Evolutionary conservation across 2,113 vertebrate genomes (phyloP), one percentile per base, ranked within the genome.

Genomic region (Lathamus discolor): DNA sequence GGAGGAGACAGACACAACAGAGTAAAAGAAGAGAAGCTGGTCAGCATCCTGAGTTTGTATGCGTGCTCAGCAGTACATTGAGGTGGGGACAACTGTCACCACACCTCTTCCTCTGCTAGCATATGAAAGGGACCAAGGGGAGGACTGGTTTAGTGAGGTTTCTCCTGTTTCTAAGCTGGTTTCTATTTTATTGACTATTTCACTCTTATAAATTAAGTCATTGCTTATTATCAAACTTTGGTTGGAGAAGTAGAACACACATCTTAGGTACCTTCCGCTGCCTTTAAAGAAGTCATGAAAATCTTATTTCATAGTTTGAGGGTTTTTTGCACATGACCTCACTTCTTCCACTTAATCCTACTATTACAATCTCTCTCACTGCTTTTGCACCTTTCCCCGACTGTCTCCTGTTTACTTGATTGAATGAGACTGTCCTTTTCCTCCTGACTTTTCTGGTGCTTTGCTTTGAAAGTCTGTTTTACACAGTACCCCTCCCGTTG

Each of bases 401-500:
- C 29, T 29, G 35, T 83, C 79, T 94, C 28, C 54, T 70, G 24
- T 80, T 83, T 43, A 49, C 67, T 69, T 35, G 25, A 35, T 49
- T 73, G 31, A 92, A 83, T 62, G 82, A 67, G 52, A 88, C 59
- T 52, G 67, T 16, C 67, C 91, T 87, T 92, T 82, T 80, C 68
- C 81, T 79, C 69, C 31, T 52, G 20, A 64, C 24, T 84, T 95
- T 89, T 82, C 83, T 69, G 4, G 35, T 82, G 17, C 82, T 92
- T 82, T 85, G 57, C 94, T 95, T 96, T 95, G 94, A 96, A 95
- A 92, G 11, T 52, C 84, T 91, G 2, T 82, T 97, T 95, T 91
- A 85, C 91, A 94, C 85, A 84, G 81, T 93, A 93, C 78, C 81
- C 70, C 95, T 96, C 95, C 95, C 94, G 2, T 95, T 75, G 77